phyloP scores from a whole-genome alignment of 2,113 vertebrate species.

The Podarcis muralis region DNA sequence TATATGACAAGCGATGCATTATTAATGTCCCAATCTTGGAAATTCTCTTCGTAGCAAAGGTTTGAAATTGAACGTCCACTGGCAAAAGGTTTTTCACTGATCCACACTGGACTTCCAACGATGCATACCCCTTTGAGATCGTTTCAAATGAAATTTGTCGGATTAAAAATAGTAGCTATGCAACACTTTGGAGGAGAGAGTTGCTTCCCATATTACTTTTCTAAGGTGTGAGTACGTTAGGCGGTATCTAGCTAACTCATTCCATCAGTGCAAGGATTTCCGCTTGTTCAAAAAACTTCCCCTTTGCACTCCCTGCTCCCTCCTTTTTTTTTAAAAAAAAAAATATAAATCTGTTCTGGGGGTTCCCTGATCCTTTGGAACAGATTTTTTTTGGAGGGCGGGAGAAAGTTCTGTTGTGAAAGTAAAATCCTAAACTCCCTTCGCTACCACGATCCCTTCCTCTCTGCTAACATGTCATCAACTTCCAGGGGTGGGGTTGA shows the following conservation, averaged over 20 bases:
- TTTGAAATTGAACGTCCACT: background rate
- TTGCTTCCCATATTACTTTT: background rate
- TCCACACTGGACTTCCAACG: background rate
- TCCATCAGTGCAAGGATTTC: no score
- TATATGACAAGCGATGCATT: background rate
- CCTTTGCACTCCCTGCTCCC: no score
- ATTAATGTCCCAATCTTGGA: background rate
- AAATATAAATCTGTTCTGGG: no score
- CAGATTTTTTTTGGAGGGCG: no score
- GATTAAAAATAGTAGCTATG: background rate
- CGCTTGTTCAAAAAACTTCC: no score
- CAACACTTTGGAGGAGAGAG: background rate
- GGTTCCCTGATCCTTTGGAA: no score
- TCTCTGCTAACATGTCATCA: no score
- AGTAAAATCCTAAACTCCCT: no score
- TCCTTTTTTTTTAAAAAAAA: no score
- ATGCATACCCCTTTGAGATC: background rate
- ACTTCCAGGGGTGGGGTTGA: no score
- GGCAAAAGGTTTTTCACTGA: background rate
- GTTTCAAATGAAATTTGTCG: background rate
- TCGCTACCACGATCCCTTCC: no score
- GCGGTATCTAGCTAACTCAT: background rate
- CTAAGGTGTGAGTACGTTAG: background rate
- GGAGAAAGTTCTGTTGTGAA: no score
- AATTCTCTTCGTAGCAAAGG: background rate